Evolutionary conservation across 2,797 vertebrate species (phyloP), one percentile per base, ranked within the genome.

Genomic region (Bradypodion ventrale): DNA sequence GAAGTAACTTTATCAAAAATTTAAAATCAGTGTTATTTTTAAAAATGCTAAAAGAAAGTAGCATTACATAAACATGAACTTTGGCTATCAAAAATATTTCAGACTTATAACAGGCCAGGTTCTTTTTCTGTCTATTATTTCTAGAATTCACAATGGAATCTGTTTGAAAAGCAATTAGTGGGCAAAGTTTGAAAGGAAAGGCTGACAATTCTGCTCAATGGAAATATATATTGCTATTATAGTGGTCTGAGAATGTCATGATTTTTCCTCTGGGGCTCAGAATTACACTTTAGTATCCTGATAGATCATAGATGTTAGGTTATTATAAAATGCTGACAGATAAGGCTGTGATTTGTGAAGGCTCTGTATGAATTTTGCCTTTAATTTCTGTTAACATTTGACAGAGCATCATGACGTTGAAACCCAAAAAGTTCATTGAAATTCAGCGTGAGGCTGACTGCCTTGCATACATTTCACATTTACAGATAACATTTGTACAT

Each of bases 371-470:
- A 94, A 94, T 95, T 93, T 92, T 94, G 73, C 91, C 91, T 95
- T 91, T 94, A 96, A 94, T 95, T 94, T 95, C 90, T 93, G 89
- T 90, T 95, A 95, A 93, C 92, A 92, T 94, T 90, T 96, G 94
- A 95, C 93, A 95, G 94, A 94, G 87, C 91, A 89, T 94, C 88
- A 81, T 93, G 93, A 93, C 92, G 92, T 91, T 93, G 92, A 90
- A 95, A 92, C 83, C 88, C 91, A 66, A 62, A 74, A 89, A 92
- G 82, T 93, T 95, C 93, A 94, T 92, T 95, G 93, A 95, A 94
- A 96, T 96, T 94, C 94, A 93, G 89, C 79, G 70, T 78, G 35
- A 80, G 84, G 70, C 56, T 89, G 86, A 93, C 78, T 86, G 89
- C 83, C 92, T 93, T 85, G 89, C 87, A 91, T 92, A 89, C 29